Evolutionary conservation across 2,113 vertebrate species (phyloP).

Genomic region (Ivindomyrus marchei): DNA sequence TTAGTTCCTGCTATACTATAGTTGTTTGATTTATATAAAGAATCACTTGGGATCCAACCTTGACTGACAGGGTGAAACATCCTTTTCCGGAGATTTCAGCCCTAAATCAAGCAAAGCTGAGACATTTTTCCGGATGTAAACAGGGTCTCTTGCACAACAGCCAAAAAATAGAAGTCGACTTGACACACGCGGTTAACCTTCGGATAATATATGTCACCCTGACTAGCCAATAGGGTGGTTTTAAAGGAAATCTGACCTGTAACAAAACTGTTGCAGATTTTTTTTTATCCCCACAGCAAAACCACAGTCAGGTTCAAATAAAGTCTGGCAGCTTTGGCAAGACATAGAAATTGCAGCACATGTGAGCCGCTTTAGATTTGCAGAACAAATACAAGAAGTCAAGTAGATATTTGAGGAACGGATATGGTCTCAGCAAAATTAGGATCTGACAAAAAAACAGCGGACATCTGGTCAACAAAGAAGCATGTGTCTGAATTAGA

Average conservation of each 20-base stretch:
- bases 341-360: not conserved
- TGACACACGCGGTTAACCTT: not conserved
- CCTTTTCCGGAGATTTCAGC: not conserved
- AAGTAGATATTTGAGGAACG: not conserved
- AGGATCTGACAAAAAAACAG: not conserved
- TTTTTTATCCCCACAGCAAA: not conserved
- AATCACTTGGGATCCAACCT: not conserved
- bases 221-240: not conserved
- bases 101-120: not conserved
- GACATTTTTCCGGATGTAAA: constrained; percentile 3
- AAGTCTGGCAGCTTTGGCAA: not conserved
- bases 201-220: not conserved
- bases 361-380: constrained; percentile 3
- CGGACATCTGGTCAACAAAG: not conserved
- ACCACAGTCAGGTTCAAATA: not conserved
- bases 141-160: not conserved
- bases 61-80: not conserved
- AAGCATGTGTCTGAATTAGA: not conserved
- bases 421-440: not conserved
- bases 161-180: not conserved
- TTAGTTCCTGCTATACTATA: not conserved
- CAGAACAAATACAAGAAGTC: not conserved
- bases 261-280: not conserved
- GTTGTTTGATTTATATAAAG: not conserved
- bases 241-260: not conserved